A percentile compares a stretch with the other conserved stretches of the same genome.
Conservation (phyloP, 2,113 vertebrate genomes). For the Brachypodius melanocephalos region DNA sequence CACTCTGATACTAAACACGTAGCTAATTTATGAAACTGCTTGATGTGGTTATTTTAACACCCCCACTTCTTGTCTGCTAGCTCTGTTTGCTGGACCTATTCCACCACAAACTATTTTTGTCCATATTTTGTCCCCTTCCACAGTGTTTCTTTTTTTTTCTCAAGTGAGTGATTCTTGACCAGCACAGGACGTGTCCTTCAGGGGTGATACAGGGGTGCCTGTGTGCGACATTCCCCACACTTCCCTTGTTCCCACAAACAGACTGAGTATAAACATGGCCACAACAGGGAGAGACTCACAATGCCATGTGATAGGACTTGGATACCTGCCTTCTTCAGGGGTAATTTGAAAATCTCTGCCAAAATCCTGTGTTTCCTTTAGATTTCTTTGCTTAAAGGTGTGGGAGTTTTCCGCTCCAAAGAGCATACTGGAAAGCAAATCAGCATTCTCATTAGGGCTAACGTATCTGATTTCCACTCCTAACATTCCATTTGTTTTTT, state of each 20-base stretch:
- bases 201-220: neutral
- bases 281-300: neutral
- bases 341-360: slow-evolving; percentile 22
- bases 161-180: neutral
- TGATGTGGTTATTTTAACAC: neutral
- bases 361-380: slow-evolving; percentile 43
- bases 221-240: neutral
- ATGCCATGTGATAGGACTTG: neutral
- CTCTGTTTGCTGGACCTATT: neutral
- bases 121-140: neutral
- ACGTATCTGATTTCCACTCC: neutral
- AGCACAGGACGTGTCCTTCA: neutral
- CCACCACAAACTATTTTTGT: neutral
- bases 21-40: neutral
- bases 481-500: slow-evolving; percentile 1
- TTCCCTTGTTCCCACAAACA: neutral
- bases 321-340: slow-evolving; percentile 29
- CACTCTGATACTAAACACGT: neutral
- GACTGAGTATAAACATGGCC: neutral
- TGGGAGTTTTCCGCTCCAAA: slow-evolving; percentile 38
- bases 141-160: neutral
- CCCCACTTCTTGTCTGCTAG: neutral
- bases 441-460: neutral
- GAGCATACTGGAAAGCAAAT: slow-evolving; percentile 30
- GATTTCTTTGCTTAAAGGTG: slow-evolving; percentile 40